Percentiles rank a stretch among this genome's conserved stretches.
phyloP scores from a whole-genome alignment of 2,888 invertebrate species.

The Eumerus sabulonum region DNA sequence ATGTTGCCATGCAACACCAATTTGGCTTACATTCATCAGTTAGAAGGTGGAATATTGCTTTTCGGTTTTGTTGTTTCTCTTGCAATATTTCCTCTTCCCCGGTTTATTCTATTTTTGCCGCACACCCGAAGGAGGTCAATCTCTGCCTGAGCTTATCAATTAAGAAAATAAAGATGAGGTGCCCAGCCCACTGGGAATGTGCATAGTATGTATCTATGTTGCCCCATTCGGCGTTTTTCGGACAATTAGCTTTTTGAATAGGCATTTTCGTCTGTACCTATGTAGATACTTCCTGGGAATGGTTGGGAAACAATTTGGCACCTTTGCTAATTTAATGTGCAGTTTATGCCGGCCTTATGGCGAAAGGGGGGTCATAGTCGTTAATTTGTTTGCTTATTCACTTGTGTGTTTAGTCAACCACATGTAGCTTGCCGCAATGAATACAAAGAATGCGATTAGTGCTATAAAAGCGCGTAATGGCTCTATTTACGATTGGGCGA shows the following conservation, averaged over 20 bases:
- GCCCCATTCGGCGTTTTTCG: conserved; percentile 34
- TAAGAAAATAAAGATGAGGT: conserved; percentile 27
- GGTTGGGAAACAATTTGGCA: conserved; percentile 62
- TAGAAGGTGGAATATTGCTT: conserved; percentile 14
- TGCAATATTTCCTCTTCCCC: conserved; percentile 39
- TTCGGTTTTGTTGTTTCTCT: no score
- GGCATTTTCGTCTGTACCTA: no score
- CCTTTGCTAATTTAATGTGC: conserved; percentile 21
- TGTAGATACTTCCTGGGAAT: conserved; percentile 6
- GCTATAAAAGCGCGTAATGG: conserved; percentile 45
- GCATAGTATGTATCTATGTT: conserved; percentile 21
- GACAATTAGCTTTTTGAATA: conserved; percentile 20
- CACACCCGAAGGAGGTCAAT: conserved; percentile 49
- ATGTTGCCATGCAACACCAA: conserved; percentile 33
- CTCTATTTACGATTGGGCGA: conserved; percentile 36
- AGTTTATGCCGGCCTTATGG: conserved; percentile 42
- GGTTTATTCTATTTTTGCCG: conserved; percentile 43
- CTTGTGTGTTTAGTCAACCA: conserved; percentile 39
- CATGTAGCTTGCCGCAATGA: conserved; percentile 29
- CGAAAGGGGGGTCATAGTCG: conserved; percentile 23
- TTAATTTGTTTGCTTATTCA: conserved; percentile 25
- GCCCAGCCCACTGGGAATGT: conserved; percentile 22
- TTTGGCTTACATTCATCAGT: conserved; percentile 48
- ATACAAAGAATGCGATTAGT: conserved; percentile 58
- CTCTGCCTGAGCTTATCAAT: conserved; percentile 49